Evolutionary conservation across 2,113 vertebrate genomes (phyloP).

Genomic region (Daboia siamensis): DNA sequence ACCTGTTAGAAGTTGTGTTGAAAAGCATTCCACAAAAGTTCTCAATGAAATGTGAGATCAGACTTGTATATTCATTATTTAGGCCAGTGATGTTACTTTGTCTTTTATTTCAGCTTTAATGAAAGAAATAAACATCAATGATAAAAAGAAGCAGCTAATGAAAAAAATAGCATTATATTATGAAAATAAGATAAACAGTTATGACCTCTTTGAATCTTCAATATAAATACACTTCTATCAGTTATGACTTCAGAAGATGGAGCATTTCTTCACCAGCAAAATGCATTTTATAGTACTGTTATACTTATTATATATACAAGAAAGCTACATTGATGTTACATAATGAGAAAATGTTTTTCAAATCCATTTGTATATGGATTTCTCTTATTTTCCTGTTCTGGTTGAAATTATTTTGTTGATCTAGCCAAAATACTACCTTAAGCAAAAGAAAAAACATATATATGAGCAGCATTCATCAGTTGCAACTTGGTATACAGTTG

Average conservation of each 20-base stretch:
- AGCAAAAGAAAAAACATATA: not conserved
- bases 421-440: not conserved
- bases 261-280: not conserved
- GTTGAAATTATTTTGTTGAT: not conserved
- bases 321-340: not conserved
- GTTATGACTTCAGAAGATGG: conserved; percentile 23
- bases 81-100: not conserved
- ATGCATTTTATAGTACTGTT: not conserved
- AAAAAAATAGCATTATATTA: conserved; percentile 74
- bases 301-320: not conserved
- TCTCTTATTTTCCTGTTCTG: not conserved
- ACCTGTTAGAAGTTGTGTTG: not conserved
- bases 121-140: conserved; percentile 72
- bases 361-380: not conserved
- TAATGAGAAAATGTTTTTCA: not conserved
- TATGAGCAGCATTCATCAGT: not conserved
- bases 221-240: conserved; percentile 8
- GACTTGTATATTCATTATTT: not conserved
- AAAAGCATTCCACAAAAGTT: not conserved
- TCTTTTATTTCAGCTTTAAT: conserved; percentile 54
- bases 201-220: conserved; percentile 72
- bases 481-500: not conserved
- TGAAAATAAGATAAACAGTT: conserved; percentile 72
- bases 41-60: not conserved
- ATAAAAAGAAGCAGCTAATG: conserved; percentile 75